Evolutionary conservation across 53 echinoderm and acorn worm species (phyloP), one percentile per base, ranked within the genome.

Genomic region (Antedon mediterranea): DNA sequence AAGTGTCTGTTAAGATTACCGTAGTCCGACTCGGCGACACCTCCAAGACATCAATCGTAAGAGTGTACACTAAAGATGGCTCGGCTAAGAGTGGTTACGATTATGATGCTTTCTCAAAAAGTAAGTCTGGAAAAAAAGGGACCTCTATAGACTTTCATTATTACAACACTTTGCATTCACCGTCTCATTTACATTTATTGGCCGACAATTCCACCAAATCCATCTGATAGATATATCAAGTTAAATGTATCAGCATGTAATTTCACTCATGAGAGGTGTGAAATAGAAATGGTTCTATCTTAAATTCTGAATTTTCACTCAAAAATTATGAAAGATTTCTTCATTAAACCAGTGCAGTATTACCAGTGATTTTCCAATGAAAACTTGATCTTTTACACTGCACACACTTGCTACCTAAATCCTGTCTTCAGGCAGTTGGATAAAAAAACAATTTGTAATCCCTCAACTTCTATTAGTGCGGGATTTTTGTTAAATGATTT

Each of bases 11-110:
- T 13, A 20, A 44, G 43, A 90, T 98, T 79, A 81, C 90, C 0
- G 93, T 93, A 75, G 93, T 98, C 85, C 78, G 98, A 15, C 88
- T 90, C 86, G 98, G 98, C 71, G 98, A 98, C 71, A 78, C 84
- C 83, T 79, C 92, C n/a, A 90, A 98, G 90, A 90, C 86, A 44
- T 98, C 98, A 37, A 75, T 98, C 3, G 98, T 98, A 74, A 81
- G 98, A 29, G 88, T 93, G 81, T 89, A 86, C 90, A 98, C 98
- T 81, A 98, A 98, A 90, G 98, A 98, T 34, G 98, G 98, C 11
- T 98, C 98, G 5, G 98, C 98, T 43, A 93, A 88, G 98, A 98
- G 98, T 73, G 98, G 98, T n/a, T 32, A 93, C 0, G 98, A 98
- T 88, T 98, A 98, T 85, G 93, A 98, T 80, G 93, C 98, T 14